phyloP scores from a whole-genome alignment of 2,888 invertebrate species.

The Drosophila paracracens region DNA sequence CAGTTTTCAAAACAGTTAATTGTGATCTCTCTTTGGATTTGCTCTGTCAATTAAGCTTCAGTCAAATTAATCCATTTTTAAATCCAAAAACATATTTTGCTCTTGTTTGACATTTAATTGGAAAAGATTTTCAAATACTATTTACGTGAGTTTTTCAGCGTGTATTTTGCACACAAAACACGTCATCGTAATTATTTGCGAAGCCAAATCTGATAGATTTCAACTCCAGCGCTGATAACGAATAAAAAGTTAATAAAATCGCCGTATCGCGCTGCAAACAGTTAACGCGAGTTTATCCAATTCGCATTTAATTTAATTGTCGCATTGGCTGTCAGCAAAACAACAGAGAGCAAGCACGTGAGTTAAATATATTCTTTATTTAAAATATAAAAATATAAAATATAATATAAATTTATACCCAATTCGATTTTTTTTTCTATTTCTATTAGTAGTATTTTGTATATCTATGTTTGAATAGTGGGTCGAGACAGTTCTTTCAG shows the following conservation, averaged over 20 bases:
- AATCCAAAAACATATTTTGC: neutral
- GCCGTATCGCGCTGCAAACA: slow-evolving; percentile 29
- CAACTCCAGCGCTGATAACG: slow-evolving; percentile 35
- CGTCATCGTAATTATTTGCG: slow-evolving; percentile 4
- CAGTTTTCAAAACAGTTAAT: slow-evolving; percentile 16
- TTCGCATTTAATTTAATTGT: slow-evolving; percentile 40
- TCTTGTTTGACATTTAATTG: slow-evolving; percentile 35
- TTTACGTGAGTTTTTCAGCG: slow-evolving; percentile 25
- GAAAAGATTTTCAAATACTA: slow-evolving; percentile 38
- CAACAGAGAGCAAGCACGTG: slow-evolving; percentile 25
- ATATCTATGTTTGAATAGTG: neutral
- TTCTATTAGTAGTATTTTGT: neutral
- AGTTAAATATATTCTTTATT: slow-evolving; percentile 16
- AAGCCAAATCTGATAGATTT: slow-evolving; percentile 15
- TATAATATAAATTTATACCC: neutral
- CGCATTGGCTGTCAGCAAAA: slow-evolving; percentile 12
- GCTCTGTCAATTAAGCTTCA: neutral
- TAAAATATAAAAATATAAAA: too few relatives aligned
- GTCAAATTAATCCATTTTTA: slow-evolving; percentile 1
- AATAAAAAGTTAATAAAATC: slow-evolving; percentile 18
- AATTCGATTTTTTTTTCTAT: neutral
- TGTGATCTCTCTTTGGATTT: slow-evolving; percentile 21
- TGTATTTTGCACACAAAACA: slow-evolving; percentile 11
- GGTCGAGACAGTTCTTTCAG: neutral
- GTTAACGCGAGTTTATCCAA: slow-evolving; percentile 46